Percentiles rank a stretch among this genome's conserved stretches.
These are phyloP conservation scores for Poeciliopsis infans DNA, from an alignment of 2,797 vertebrate species.

Conservation along the genomic window DNA sequence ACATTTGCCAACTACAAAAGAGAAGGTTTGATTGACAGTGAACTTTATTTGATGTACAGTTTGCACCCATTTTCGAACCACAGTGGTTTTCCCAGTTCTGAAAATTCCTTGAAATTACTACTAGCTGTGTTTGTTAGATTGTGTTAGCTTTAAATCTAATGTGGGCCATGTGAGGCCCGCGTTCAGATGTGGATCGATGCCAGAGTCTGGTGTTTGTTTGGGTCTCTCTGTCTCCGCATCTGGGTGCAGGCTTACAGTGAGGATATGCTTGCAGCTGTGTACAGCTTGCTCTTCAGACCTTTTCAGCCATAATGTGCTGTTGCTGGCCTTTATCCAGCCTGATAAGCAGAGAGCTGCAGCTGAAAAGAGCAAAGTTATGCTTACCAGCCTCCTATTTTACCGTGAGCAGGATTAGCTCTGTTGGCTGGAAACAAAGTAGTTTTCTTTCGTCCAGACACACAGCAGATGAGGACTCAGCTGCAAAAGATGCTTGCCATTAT, in stretches of 20 bases:
- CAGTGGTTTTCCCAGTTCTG: slow-evolving; percentile 32
- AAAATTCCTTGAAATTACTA: slow-evolving; percentile 48
- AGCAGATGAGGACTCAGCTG: slow-evolving; percentile 38
- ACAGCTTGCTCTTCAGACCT: slow-evolving; percentile 37
- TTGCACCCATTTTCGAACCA: slow-evolving; percentile 12
- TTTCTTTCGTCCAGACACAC: slow-evolving; percentile 36
- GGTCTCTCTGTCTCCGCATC: slow-evolving; percentile 19
- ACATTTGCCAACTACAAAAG: neutral
- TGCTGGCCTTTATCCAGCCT: slow-evolving; percentile 54
- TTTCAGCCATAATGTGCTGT: slow-evolving; percentile 58
- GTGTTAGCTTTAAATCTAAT: slow-evolving; percentile 45
- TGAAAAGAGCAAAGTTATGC: slow-evolving; percentile 60
- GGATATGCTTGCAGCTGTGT: slow-evolving; percentile 33
- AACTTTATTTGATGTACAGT: neutral
- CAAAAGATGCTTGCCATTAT: slow-evolving; percentile 36
- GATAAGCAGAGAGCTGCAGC: slow-evolving; percentile 62
- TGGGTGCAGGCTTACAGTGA: slow-evolving; percentile 39
- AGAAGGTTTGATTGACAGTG: slow-evolving; percentile 11
- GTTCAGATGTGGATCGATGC: slow-evolving; percentile 43
- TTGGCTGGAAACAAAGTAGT: slow-evolving; percentile 46
- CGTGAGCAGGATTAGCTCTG: slow-evolving; percentile 54
- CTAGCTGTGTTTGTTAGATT: slow-evolving; percentile 23
- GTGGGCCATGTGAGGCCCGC: slow-evolving; percentile 28
- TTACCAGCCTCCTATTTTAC: slow-evolving; percentile 49
- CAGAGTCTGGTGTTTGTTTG: slow-evolving; percentile 37